Percentiles rank a stretch among this genome's conserved stretches.
Evolutionary conservation across 2,797 vertebrate species (phyloP).

Genomic region (Acanthurus lineatus): DNA sequence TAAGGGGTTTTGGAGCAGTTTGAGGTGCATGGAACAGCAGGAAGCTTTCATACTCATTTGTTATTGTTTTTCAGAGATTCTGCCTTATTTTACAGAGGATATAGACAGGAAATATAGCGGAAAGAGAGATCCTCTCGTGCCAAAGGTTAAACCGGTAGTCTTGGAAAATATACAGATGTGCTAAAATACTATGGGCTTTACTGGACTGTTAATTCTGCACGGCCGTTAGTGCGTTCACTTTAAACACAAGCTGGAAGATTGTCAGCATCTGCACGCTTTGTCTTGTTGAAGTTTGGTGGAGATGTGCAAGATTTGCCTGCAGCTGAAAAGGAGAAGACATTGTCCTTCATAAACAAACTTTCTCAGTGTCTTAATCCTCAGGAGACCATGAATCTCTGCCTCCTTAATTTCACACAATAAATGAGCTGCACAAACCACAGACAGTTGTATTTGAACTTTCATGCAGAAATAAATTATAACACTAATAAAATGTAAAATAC

Average conservation of each 20-base stretch:
- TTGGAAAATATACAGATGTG: conserved; percentile 21
- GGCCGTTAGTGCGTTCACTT: neutral
- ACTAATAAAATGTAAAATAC: neutral
- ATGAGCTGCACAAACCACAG: neutral
- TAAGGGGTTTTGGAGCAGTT: conserved; percentile 40
- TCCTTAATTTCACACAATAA: neutral
- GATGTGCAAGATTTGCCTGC: neutral
- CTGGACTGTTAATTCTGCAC: neutral
- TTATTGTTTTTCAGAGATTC: conserved; percentile 31
- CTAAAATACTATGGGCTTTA: conserved; percentile 10
- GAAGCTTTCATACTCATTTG: conserved; percentile 17
- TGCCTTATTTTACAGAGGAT: conserved; percentile 33
- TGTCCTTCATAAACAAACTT: neutral
- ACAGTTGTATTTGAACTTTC: neutral
- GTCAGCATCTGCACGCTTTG: neutral
- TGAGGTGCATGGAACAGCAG: conserved; percentile 1
- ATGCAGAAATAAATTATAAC: neutral
- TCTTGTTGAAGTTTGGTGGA: neutral
- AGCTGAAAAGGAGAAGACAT: neutral
- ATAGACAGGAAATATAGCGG: conserved; percentile 24
- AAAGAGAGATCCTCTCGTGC: neutral
- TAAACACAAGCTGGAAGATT: neutral
- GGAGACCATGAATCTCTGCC: neutral
- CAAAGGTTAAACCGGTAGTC: conserved; percentile 40
- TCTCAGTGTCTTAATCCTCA: neutral